These are phyloP conservation scores for Chaetorhynchus papuensis DNA, from an alignment of 2,113 vertebrate genomes.

Conservation along the genomic window DNA sequence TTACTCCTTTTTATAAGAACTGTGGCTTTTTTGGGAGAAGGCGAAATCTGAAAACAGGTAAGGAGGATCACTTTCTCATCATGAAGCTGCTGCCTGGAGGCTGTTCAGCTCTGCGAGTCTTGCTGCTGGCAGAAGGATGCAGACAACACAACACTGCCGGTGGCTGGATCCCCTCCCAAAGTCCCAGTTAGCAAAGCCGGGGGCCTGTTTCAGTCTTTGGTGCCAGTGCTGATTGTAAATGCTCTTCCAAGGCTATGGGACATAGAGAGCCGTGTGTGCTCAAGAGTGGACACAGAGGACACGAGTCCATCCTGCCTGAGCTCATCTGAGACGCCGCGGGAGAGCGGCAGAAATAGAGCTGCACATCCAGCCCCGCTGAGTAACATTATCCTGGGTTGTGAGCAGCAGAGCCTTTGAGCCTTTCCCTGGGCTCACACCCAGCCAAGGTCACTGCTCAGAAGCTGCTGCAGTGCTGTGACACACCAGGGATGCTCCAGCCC, in stretches of 20 bases:
- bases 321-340: fast-evolving
- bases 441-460: neutral
- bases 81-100: neutral
- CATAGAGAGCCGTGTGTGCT: fast-evolving
- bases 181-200: neutral
- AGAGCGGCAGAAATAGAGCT: fast-evolving
- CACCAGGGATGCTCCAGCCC: neutral
- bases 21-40: neutral
- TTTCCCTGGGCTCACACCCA: neutral
- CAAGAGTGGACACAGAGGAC: neutral
- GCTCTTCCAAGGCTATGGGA: neutral
- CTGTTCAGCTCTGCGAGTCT: fast-evolving
- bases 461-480: neutral
- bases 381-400: fast-evolving
- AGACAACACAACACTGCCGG: fast-evolving
- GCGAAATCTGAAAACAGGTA: neutral
- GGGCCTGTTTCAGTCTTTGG: too few relatives aligned
- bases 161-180: neutral
- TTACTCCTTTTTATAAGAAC: neutral
- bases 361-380: neutral
- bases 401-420: neutral
- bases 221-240: neutral
- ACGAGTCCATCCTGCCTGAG: fast-evolving
- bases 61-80: neutral
- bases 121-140: neutral